Evolutionary conservation across 2,888 invertebrate species (phyloP).

Genomic region (Drosophila suboccidentalis): DNA sequence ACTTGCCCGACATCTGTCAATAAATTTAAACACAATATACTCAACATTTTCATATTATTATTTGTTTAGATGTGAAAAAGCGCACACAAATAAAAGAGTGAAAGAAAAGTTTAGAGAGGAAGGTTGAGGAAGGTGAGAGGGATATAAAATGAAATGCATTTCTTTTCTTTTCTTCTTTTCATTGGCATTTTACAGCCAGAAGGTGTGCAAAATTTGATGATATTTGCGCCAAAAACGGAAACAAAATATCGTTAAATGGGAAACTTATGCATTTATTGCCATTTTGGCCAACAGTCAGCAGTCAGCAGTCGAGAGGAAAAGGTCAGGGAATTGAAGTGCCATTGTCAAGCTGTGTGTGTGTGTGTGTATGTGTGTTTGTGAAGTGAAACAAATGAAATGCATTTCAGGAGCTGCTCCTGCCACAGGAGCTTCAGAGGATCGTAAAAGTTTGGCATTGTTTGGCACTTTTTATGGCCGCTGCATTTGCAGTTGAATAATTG

Average conservation of each 20-base stretch:
- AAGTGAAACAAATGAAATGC: constrained; percentile 60
- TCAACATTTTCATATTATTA: constrained; percentile 19
- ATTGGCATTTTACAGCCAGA: constrained; percentile 35
- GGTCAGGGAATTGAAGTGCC: constrained; percentile 48
- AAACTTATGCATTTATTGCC: constrained; percentile 79
- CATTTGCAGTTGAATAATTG: constrained; percentile 72
- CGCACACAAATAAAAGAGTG: neutral
- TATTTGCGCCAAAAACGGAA: constrained; percentile 47
- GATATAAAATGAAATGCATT: constrained; percentile 48
- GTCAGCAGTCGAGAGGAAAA: constrained; percentile 18
- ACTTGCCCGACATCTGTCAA: constrained; percentile 4
- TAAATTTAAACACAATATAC: constrained; percentile 5
- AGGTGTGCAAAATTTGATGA: constrained; percentile 61
- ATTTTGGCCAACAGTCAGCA: constrained; percentile 35
- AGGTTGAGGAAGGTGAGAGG: constrained; percentile 11
- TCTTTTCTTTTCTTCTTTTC: constrained; percentile 37
- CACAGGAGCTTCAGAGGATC: constrained; percentile 49
- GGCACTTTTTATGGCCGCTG: constrained; percentile 65
- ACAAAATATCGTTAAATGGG: constrained; percentile 78
- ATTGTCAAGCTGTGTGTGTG: constrained; percentile 48
- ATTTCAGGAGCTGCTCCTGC: constrained; percentile 36
- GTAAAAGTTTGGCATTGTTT: constrained; percentile 74
- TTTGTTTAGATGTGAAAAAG: constrained; percentile 3
- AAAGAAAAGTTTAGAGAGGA: constrained; percentile 4
- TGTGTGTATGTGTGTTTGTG: constrained; percentile 10